A percentile compares a stretch with the other conserved stretches of the same genome.
These are phyloP conservation scores for Nymphalis c-album DNA, from an alignment of 2,888 invertebrate species.

Conservation along the genomic window DNA sequence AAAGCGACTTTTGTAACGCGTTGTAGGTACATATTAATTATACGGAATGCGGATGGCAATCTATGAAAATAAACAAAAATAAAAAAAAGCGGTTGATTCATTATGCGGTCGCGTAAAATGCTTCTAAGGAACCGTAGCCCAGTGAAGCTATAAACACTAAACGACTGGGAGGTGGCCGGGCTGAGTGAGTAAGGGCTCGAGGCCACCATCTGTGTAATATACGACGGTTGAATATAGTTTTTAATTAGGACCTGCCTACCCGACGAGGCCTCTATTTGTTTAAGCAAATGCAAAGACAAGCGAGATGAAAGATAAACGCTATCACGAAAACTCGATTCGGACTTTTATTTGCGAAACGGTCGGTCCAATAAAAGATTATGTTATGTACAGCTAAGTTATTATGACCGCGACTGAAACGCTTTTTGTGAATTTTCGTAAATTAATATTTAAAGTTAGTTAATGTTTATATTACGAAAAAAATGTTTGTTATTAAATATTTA, in stretches of 20 bases:
- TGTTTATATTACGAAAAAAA: too few species aligned
- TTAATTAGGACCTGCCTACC: constrained; percentile 74
- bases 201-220: constrained; percentile 67
- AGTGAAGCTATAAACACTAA: constrained; percentile 59
- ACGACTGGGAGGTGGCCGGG: constrained; percentile 67
- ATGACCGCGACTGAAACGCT: neutral
- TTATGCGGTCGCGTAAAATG: constrained; percentile 29
- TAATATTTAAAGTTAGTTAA: too few species aligned
- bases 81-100: constrained; percentile 13
- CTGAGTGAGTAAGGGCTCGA: constrained; percentile 63
- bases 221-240: constrained; percentile 71
- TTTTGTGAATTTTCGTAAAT: too few species aligned
- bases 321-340: constrained; percentile 60
- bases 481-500: too few species aligned
- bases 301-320: constrained; percentile 67
- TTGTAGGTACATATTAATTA: neutral
- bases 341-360: constrained; percentile 64
- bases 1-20: neutral
- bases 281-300: constrained; percentile 64
- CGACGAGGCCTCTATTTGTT: constrained; percentile 71
- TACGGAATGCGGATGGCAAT: constrained; percentile 2
- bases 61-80: constrained; percentile 9
- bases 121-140: constrained; percentile 45
- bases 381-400: constrained; percentile 4
- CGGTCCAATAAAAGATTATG: constrained; percentile 18